Evolutionary conservation across 2,888 invertebrate species (phyloP).

Genomic region (Phrixothrix hirtus): DNA sequence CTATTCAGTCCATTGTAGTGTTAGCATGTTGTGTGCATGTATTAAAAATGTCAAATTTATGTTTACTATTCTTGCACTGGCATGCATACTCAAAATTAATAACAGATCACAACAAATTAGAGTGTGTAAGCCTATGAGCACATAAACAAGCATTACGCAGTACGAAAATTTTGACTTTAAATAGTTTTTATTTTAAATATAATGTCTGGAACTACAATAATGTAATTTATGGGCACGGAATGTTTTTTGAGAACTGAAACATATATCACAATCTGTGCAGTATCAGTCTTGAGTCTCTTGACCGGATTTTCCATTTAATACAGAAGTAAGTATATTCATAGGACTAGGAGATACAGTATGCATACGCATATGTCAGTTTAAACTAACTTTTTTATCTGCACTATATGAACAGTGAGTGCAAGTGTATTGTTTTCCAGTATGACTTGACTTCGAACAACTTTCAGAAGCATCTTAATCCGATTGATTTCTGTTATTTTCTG

Average conservation of each 20-base stretch:
- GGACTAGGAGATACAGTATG: constrained; percentile 82
- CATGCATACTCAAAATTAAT: too few relatives aligned
- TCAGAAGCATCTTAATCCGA: constrained; percentile 62
- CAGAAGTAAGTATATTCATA: constrained; percentile 55
- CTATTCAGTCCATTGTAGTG: too few relatives aligned
- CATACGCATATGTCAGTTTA: constrained; percentile 95
- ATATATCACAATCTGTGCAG: constrained; percentile 93
- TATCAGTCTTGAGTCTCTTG: constrained; percentile 70
- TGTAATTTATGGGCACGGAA: constrained; percentile 91
- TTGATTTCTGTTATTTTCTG: constrained; percentile 51
- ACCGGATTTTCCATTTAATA: constrained; percentile 42
- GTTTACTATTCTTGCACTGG: too few relatives aligned
- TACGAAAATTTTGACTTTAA: too few relatives aligned
- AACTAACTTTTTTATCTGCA: constrained; percentile 90
- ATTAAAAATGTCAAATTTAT: too few relatives aligned
- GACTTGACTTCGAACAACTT: constrained; percentile 65
- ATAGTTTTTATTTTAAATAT: too few relatives aligned
- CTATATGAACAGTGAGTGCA: constrained; percentile 92
- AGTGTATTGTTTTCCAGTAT: constrained; percentile 79
- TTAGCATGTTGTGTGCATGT: too few relatives aligned
- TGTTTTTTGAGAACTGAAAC: constrained; percentile 90
- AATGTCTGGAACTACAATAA: constrained; percentile 89
- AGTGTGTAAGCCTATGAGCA: too few relatives aligned
- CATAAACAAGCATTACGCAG: too few relatives aligned
- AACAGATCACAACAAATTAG: too few relatives aligned